Percentiles rank a stretch among this genome's conserved stretches.
These are phyloP conservation scores for Pseudochirops cupreus DNA, from an alignment of 2,797 vertebrate species.

Conservation along the genomic window DNA sequence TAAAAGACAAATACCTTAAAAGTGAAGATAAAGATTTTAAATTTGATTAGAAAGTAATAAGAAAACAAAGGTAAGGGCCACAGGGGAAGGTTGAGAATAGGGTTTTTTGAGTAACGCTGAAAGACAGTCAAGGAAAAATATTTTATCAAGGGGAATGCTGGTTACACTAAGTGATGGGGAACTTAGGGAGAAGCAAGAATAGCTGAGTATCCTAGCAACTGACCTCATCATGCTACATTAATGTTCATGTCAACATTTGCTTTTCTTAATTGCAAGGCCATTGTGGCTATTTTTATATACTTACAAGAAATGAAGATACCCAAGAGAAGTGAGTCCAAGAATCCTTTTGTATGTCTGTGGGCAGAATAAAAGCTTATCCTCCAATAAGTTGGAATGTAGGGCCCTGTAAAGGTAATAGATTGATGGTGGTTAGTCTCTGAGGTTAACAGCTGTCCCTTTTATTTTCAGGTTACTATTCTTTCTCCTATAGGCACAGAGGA, in stretches of 20 bases:
- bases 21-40: constrained; percentile 7
- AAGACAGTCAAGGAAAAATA: neutral
- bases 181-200: neutral
- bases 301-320: constrained; percentile 5
- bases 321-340: neutral
- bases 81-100: neutral
- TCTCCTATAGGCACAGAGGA: neutral
- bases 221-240: neutral
- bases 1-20: neutral
- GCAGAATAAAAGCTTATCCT: neutral
- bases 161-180: constrained; percentile 6
- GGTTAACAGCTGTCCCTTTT: neutral
- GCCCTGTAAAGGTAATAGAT: neutral
- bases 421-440: neutral
- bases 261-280: neutral
- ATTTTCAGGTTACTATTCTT: neutral
- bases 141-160: constrained; percentile 22
- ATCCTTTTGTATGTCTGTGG: neutral
- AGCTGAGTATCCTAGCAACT: neutral
- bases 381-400: neutral
- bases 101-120: neutral
- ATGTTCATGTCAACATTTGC: constrained; percentile 1
- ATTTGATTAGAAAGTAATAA: constrained; percentile 25
- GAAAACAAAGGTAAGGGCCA: neutral
- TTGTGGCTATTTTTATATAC: neutral